phyloP scores from a whole-genome alignment of 2,888 invertebrate genomes.

The Heliconius ethilla region DNA sequence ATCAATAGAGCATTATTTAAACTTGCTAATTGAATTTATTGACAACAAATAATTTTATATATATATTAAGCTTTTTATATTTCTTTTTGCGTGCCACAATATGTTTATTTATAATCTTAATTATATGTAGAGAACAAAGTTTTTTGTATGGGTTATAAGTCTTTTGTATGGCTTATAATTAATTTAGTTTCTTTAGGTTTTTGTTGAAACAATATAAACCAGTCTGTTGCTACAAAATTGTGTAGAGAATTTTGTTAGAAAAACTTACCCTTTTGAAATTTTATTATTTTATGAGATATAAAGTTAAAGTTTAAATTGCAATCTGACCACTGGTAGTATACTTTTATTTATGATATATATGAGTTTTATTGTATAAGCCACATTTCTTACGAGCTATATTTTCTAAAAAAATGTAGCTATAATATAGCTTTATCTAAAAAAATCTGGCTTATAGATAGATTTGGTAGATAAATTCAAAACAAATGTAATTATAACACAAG shows the following conservation, averaged over 20 bases:
- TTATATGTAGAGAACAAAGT: not conserved
- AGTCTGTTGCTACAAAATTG: not conserved
- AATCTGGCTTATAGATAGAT: too few species aligned
- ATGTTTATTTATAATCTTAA: not conserved
- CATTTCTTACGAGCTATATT: not conserved
- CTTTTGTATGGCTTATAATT: not conserved
- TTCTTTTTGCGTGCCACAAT: not conserved
- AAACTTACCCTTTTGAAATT: slow-evolving; percentile 20
- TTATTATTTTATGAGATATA: slow-evolving; percentile 22
- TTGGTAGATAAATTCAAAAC: too few species aligned
- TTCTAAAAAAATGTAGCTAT: too few species aligned
- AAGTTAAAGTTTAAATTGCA: slow-evolving; percentile 33
- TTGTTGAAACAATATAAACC: slow-evolving; percentile 10
- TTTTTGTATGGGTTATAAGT: not conserved
- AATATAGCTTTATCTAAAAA: not conserved
- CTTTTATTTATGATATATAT: slow-evolving; percentile 19
- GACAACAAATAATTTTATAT: slow-evolving; percentile 7
- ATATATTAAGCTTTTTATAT: not conserved
- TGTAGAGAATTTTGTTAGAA: slow-evolving; percentile 2
- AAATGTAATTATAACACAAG: not conserved
- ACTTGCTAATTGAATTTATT: slow-evolving; percentile 32
- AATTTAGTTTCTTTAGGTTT: not conserved
- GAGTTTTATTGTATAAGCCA: not conserved
- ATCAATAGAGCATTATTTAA: slow-evolving; percentile 36
- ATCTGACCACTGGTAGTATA: slow-evolving; percentile 37